Percentiles rank a stretch among this genome's conserved stretches.
phyloP scores from a whole-genome alignment of 2,113 vertebrate genomes.

The Hipposideros armiger region DNA sequence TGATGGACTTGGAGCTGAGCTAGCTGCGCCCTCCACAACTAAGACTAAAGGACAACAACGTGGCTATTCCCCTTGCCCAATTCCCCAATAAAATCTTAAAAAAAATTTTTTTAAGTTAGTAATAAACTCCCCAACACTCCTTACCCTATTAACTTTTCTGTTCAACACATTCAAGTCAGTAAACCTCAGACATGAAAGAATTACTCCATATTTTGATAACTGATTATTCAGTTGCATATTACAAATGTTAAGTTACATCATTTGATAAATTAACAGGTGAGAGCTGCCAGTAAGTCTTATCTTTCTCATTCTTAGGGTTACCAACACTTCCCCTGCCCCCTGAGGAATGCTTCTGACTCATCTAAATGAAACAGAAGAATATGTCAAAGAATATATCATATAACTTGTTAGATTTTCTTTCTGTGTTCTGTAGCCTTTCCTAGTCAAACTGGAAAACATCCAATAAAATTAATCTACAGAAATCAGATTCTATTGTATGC shows the following conservation, averaged over 20 bases:
- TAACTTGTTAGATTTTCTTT: neutral
- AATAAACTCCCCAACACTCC: neutral
- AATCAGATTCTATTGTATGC: neutral
- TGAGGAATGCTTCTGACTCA: neutral
- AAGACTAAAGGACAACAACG: too few relatives aligned
- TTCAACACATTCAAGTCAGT: neutral
- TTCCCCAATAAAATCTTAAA: too few relatives aligned
- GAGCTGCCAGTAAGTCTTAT: neutral
- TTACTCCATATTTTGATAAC: neutral
- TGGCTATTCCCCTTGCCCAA: too few relatives aligned
- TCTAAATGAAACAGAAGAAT: constrained; percentile 7
- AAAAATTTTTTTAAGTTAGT: neutral
- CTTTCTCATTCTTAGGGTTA: neutral
- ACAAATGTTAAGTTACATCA: neutral
- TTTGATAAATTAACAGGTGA: neutral
- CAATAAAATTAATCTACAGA: constrained; percentile 4
- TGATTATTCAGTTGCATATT: neutral
- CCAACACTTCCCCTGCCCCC: neutral
- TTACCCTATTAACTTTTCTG: neutral
- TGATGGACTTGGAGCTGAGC: too few relatives aligned
- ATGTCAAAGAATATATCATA: too few relatives aligned
- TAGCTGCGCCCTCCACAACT: too few relatives aligned
- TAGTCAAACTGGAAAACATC: neutral
- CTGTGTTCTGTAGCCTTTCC: constrained; percentile 9
- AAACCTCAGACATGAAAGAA: neutral